Percentiles rank a stretch among this genome's conserved stretches.
Evolutionary conservation across 1,140 invertebrate species (phyloP).

Genomic region (Tetraneura akinire): DNA sequence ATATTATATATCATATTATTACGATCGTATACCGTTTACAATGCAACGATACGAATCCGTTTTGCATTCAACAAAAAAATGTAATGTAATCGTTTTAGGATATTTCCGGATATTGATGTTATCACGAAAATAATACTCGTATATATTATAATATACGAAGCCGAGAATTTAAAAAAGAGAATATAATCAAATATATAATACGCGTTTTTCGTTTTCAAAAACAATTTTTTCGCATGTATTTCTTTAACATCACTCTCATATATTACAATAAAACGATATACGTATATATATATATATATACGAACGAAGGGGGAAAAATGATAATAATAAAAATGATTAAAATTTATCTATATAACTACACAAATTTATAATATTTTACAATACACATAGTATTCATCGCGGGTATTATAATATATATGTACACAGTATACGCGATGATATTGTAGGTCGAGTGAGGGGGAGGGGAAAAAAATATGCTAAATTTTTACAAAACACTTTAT

Average conservation of each 20-base stretch:
- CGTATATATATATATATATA: no score
- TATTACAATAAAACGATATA: constrained; percentile 43
- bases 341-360: constrained; percentile 42
- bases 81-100: no score
- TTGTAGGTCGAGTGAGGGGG: no score
- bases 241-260: constrained; percentile 40
- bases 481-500: neutral
- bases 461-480: no score
- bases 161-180: no score
- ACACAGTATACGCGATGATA: neutral
- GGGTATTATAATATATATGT: neutral
- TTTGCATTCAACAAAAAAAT: no score
- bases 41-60: no score
- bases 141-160: neutral
- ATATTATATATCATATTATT: no score
- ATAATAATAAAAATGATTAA: neutral
- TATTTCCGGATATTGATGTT: no score
- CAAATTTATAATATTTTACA: constrained; percentile 17
- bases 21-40: no score
- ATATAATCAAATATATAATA: neutral
- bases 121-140: neutral
- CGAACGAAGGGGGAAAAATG: no score
- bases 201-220: constrained; percentile 14
- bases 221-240: constrained; percentile 36
- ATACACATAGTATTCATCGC: constrained; percentile 15